Evolutionary conservation across 2,797 vertebrate genomes (phyloP), one percentile per base, ranked within the genome.

Genomic region (Pelochelys cantorii): DNA sequence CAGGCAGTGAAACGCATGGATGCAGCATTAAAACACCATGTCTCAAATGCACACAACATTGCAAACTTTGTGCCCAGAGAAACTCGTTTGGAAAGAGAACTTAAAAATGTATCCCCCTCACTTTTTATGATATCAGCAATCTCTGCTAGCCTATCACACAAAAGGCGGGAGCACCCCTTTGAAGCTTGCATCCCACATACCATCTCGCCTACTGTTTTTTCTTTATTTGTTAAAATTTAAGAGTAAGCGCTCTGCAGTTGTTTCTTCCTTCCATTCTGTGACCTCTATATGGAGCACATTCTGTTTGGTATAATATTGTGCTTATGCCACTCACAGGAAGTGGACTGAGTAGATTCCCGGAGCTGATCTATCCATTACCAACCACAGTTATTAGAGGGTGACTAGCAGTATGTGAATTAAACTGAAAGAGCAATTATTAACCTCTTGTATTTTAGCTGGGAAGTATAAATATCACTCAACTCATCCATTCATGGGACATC

Each of bases 251-350:
- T 68, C 20, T 68, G 10, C 34, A 68, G 65, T 65, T 25, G 78
- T 59, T 12, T 65, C 65, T 57, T 85, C 29, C 4, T 0, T 81
- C 74, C 79, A 53, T 84, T 83, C 17, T 59, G n/a, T 88, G 60
- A 56, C 79, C 94, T 90, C 65, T 89, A 56, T 78, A 68, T 15
- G 53, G 90, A 85, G 83, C 94, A 34, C 83, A 94, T 92, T 42
- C 27, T 95, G 89, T 27, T 27, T 82, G 82, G 85, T 95, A 92
- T 92, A 37, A 54, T 90, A 94, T 93, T 92, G 62, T 92, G 92
- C 91, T 81, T 95, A 93, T 48, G 88, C 90, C 85, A 34, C 85
- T 86, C 71, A 4, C 57, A 86, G 59, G 93, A 94, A 80, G 37
- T 84, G 68, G 82, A 80, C 52, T 81, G 86, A 92, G 48, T 54